These are phyloP conservation scores for Sciaenops ocellatus DNA, from an alignment of 2,797 vertebrate genomes.

Conservation along the genomic window DNA sequence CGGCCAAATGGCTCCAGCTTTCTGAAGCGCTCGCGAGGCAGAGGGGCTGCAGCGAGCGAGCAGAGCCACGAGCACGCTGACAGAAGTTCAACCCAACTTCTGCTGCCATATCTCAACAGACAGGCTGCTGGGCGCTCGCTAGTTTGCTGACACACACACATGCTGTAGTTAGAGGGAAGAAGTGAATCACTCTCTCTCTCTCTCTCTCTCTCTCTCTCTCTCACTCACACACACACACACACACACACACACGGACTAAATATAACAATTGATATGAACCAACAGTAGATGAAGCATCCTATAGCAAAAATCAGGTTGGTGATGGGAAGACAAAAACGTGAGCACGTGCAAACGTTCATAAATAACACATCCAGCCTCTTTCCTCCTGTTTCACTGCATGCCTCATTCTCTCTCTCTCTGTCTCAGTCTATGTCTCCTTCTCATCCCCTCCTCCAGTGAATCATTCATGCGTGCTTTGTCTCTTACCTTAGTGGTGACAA, in stretches of 20 bases:
- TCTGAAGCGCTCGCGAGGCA: slow-evolving; percentile 18
- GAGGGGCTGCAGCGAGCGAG: slow-evolving; percentile 18
- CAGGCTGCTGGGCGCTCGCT: not conserved
- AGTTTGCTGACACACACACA: slow-evolving; percentile 17
- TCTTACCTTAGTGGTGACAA: slow-evolving; percentile 99
- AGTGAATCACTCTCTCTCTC: slow-evolving; percentile 25
- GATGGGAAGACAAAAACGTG: slow-evolving; percentile 20
- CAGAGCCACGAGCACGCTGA: slow-evolving; percentile 28
- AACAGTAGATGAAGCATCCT: not conserved
- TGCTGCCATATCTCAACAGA: slow-evolving; percentile 41
- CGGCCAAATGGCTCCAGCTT: not conserved
- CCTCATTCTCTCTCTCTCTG: slow-evolving; percentile 39
- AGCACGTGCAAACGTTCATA: slow-evolving; percentile 32
- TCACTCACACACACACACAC: slow-evolving; percentile 7
- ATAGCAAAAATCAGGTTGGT: not conserved
- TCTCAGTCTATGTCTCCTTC: not conserved
- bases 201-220: too few species aligned
- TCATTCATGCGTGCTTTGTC: slow-evolving; percentile 29
- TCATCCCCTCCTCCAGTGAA: slow-evolving; percentile 10
- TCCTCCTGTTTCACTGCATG: slow-evolving; percentile 50
- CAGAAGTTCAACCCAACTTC: slow-evolving; percentile 74
- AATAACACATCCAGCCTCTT: slow-evolving; percentile 43
- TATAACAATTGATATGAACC: not conserved
- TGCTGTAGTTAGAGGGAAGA: not conserved
- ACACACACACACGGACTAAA: slow-evolving; percentile 1